These are phyloP conservation scores for Leistus spinibarbis DNA, from an alignment of 2,888 invertebrate species.

Conservation along the genomic window DNA sequence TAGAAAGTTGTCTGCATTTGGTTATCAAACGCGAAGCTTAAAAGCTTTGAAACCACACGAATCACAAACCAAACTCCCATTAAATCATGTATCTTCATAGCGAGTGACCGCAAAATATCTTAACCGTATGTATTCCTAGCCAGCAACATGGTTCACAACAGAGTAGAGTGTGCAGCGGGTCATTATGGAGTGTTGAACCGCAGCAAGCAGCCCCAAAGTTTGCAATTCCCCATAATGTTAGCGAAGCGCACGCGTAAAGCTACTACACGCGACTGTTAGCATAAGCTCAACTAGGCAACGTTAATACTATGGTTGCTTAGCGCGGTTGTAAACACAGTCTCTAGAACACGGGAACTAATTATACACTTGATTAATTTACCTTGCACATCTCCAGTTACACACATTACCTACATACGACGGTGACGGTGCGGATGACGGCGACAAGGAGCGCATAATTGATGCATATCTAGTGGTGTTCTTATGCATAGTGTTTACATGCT, in stretches of 20 bases:
- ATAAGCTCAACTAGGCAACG: conserved; percentile 21
- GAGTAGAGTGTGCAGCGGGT: not conserved
- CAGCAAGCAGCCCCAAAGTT: not conserved
- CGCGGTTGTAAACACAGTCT: conserved; percentile 24
- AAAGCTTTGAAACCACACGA: not conserved
- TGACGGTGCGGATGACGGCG: no score
- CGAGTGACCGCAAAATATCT: conserved; percentile 3
- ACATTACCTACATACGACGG: no score
- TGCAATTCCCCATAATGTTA: not conserved
- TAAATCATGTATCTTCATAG: conserved; percentile 4
- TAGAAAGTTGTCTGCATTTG: not conserved
- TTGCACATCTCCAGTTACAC: conserved; percentile 7
- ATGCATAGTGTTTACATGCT: not conserved
- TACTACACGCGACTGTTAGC: not conserved
- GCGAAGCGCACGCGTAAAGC: not conserved
- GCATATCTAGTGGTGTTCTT: not conserved
- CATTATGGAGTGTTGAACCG: not conserved
- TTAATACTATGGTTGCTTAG: conserved; percentile 27
- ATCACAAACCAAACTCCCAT: not conserved
- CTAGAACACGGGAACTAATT: conserved; percentile 28
- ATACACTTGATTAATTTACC: conserved; percentile 36
- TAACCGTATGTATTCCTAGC: not conserved
- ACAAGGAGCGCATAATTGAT: not conserved
- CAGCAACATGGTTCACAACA: not conserved
- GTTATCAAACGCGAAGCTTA: not conserved